Conservation (phyloP, 1,140 invertebrate genomes). For the Aphelenchoides fujianensis region DNA sequence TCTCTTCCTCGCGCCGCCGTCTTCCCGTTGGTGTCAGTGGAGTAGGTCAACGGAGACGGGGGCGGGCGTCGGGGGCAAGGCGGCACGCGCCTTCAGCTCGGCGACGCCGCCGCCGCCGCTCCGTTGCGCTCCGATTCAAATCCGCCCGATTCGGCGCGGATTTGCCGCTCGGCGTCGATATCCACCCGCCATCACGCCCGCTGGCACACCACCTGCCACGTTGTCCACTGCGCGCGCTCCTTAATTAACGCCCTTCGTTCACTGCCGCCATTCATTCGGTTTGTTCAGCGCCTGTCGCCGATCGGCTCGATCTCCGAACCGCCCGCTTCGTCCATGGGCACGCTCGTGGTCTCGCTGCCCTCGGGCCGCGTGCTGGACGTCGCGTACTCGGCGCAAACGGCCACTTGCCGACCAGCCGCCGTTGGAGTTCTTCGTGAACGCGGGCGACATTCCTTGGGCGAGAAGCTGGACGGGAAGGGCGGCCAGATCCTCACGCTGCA, state of each 20-base stretch:
- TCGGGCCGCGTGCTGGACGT: slow-evolving; percentile 11
- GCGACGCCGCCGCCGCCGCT: not conserved
- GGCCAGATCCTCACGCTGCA: slow-evolving; percentile 48
- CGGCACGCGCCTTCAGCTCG: too few species aligned
- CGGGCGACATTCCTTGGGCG: slow-evolving; percentile 27
- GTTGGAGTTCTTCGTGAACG: not conserved
- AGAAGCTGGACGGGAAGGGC: slow-evolving; percentile 48
- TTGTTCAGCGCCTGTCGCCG: not conserved
- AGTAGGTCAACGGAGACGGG: too few species aligned
- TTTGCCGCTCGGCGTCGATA: too few species aligned
- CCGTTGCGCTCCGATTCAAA: slow-evolving; percentile 1
- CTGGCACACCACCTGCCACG: too few species aligned
- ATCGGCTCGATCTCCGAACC: not conserved
- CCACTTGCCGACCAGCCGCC: not conserved
- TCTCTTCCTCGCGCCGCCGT: too few species aligned
- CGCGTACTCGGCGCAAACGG: slow-evolving; percentile 6
- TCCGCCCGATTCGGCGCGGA: not conserved
- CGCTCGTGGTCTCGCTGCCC: slow-evolving; percentile 9
- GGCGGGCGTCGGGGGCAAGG: too few species aligned
- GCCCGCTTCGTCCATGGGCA: not conserved
- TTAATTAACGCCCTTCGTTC: too few species aligned
- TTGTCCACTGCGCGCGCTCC: too few species aligned
- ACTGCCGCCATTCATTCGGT: not conserved
- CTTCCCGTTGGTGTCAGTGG: too few species aligned
- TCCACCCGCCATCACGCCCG: too few species aligned